Base-by-base conservation (phyloP, 1,140 invertebrate species). In the Drosophila fuyamai region DNA sequence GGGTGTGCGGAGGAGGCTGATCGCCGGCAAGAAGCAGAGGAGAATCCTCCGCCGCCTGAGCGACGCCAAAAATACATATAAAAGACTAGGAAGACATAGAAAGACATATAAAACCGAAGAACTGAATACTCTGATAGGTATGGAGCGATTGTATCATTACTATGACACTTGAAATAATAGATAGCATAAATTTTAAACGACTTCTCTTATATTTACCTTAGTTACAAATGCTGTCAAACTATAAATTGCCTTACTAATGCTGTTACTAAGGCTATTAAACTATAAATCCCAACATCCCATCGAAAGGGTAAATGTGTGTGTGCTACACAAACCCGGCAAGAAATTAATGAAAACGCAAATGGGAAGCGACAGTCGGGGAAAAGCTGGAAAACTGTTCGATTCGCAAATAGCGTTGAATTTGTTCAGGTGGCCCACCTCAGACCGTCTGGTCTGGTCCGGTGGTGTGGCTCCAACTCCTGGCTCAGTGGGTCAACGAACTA, bases 291-390 rank as follows among this genome's bases (percentile, higher is more conserved):
- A 8, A 29, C 29, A 18, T 7, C 9, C 1, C 23, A 0, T 27
- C 0, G 7, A 51, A 4, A 66, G 61, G 41, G 78, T 47, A 76
- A 59, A 2, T 7, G n/a, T n/a, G n/a, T n/a, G n/a, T n/a, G n/a
- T n/a, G n/a, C n/a, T 23, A 32, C 16, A 48, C 14, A 32, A 32
- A 27, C 18, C 6, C 10, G 35, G 23, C 35, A 55, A 79, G 65
- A 73, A 78, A 83, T 73, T 70, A 74, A 81, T 81, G 73, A 77
- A 77, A 81, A 81, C 74, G 73, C 81, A 74, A 84, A 84, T 77
- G 63, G 48, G 46, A 81, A 65, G 66, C 62, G 44, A 60, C 81
- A 71, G 80, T 61, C 44, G 71, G 61, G 53, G 43, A 67, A 85
- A 68, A 63, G 56, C 18, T 29, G 55, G 65, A 57, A 71, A 41